Conservation (phyloP, 2,797 vertebrate genomes). For the Rhynchotus rufescens region DNA sequence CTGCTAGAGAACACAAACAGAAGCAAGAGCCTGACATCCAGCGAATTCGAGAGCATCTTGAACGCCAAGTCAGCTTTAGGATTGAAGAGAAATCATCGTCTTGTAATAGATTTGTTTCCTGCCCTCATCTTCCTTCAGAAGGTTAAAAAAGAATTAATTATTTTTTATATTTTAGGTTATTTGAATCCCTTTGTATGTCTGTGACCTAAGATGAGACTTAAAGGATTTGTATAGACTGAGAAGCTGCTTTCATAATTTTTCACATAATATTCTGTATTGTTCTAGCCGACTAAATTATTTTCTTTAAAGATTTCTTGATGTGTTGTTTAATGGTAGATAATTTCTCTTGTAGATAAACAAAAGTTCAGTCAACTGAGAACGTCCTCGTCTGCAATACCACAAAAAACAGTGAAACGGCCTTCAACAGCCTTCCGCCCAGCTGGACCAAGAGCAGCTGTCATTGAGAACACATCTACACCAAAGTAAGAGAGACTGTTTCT, state of each 20-base stretch:
- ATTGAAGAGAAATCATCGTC: conserved; percentile 62
- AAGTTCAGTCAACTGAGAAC: not conserved
- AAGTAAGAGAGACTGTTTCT: conserved; percentile 73
- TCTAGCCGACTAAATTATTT: not conserved
- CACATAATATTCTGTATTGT: not conserved
- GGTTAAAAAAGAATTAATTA: not conserved
- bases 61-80: conserved; percentile 72
- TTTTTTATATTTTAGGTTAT: not conserved
- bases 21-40: conserved; percentile 75
- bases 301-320: not conserved
- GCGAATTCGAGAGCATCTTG: conserved; percentile 74
- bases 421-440: conserved; percentile 47
- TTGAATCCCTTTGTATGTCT: not conserved
- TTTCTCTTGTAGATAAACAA: conserved; percentile 59
- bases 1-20: conserved; percentile 64
- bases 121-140: conserved; percentile 6
- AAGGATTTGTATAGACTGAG: not conserved
- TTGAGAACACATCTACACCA: conserved; percentile 60
- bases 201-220: not conserved
- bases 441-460: conserved; percentile 45
- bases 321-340: not conserved
- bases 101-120: conserved; percentile 30
- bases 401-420: conserved; percentile 56
- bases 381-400: conserved; percentile 29
- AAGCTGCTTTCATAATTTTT: not conserved